Conservation (phyloP, 2,797 vertebrate species). For the Sebastes diaconus region DNA sequence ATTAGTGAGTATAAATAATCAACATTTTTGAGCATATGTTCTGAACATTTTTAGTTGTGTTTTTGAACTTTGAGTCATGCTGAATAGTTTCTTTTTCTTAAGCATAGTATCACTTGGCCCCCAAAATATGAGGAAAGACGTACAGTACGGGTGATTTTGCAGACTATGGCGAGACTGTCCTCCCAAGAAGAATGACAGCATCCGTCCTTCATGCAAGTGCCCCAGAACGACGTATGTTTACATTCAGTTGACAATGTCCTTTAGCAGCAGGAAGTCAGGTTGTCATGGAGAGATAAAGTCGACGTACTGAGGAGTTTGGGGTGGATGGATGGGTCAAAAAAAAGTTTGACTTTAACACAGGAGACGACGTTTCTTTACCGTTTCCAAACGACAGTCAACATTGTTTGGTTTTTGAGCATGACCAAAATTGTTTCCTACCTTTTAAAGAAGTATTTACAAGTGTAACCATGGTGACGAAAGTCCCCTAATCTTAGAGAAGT, state of each 20-base stretch:
- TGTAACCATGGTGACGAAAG: too few species aligned
- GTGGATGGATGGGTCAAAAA: neutral
- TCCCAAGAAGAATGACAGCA: neutral
- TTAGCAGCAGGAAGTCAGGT: neutral
- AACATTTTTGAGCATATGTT: accelerated
- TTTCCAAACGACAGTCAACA: neutral
- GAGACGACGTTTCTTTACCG: neutral
- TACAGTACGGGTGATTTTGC: too few species aligned
- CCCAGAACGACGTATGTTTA: too few species aligned
- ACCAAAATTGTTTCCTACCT: neutral
- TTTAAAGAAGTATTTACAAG: neutral
- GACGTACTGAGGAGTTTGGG: accelerated
- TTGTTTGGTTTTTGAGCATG: neutral
- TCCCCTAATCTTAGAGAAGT: too few species aligned
- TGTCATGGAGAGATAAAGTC: neutral
- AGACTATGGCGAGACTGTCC: neutral
- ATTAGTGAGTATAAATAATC: too few species aligned
- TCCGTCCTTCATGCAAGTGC: neutral
- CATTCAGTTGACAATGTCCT: too few species aligned
- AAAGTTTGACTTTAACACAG: neutral
- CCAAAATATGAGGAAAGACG: too few species aligned
- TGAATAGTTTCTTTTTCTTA: too few species aligned
- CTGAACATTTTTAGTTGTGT: too few species aligned
- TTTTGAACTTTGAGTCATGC: too few species aligned
- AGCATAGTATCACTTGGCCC: too few species aligned